phyloP scores from a whole-genome alignment of 2,797 vertebrate species.

The Cryptoprocta ferox region DNA sequence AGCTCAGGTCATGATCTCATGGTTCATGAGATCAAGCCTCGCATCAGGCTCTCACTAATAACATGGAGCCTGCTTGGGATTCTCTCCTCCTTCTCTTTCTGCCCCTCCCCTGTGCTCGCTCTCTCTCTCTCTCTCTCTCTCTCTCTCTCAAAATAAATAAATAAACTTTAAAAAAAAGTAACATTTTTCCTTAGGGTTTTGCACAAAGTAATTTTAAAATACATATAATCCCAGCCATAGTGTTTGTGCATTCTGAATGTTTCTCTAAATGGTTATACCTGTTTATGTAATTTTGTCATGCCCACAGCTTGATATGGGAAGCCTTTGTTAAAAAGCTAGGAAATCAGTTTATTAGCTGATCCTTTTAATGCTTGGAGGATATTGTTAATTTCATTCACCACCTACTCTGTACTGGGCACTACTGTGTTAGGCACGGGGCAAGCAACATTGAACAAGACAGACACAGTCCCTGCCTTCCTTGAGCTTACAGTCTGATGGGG shows the following conservation, averaged over 20 bases:
- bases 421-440: not conserved
- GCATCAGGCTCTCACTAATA: no score
- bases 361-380: not conserved
- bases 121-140: no score
- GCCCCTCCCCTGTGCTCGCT: no score
- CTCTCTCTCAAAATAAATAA: no score
- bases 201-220: conserved; percentile 28
- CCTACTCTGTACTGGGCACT: not conserved
- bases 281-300: not conserved
- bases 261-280: not conserved
- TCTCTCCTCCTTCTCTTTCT: no score
- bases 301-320: not conserved
- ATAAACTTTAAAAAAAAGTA: not conserved
- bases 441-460: not conserved
- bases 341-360: not conserved
- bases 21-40: no score
- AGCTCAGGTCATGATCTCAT: no score
- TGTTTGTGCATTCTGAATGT: conserved; percentile 24
- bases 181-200: conserved; percentile 1
- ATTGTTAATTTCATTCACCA: not conserved
- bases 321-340: not conserved
- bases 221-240: not conserved
- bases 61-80: no score
- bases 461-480: not conserved
- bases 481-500: not conserved